Evolutionary conservation across 2,888 invertebrate species (phyloP).

Genomic region (Euproctis similis): DNA sequence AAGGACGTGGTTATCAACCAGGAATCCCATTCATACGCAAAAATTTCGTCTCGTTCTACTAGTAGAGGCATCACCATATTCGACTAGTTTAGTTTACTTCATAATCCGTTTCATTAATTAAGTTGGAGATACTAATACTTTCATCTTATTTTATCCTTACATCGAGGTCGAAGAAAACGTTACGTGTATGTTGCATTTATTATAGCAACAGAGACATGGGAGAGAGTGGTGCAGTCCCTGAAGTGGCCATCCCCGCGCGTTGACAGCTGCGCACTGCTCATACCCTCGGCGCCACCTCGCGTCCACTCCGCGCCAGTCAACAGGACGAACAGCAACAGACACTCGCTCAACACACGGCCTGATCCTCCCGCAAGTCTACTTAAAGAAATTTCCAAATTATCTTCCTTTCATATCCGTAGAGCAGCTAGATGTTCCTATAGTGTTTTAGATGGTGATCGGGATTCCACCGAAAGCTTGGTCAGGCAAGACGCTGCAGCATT

Average conservation of each 20-base stretch:
- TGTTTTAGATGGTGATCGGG: slow-evolving; percentile 77
- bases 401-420: slow-evolving; percentile 80
- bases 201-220: slow-evolving; percentile 84
- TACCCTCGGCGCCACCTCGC: slow-evolving; percentile 62
- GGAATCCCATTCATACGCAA: no score
- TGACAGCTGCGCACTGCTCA: slow-evolving; percentile 80
- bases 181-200: no score
- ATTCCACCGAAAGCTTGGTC: slow-evolving; percentile 80
- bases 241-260: slow-evolving; percentile 81
- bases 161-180: no score
- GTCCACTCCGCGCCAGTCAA: slow-evolving; percentile 47
- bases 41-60: no score
- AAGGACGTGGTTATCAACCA: no score
- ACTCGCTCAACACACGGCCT: slow-evolving; percentile 33
- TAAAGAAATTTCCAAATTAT: slow-evolving; percentile 82
- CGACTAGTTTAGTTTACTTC: no score
- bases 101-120: no score
- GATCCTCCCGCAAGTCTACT: slow-evolving; percentile 70
- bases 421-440: slow-evolving; percentile 83
- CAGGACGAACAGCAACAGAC: slow-evolving; percentile 19
- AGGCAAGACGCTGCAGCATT: slow-evolving; percentile 47
- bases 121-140: no score
- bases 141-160: no score
- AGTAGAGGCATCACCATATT: no score
- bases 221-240: slow-evolving; percentile 78